phyloP scores from a whole-genome alignment of 2,888 invertebrate genomes.

The Rapana venosa region DNA sequence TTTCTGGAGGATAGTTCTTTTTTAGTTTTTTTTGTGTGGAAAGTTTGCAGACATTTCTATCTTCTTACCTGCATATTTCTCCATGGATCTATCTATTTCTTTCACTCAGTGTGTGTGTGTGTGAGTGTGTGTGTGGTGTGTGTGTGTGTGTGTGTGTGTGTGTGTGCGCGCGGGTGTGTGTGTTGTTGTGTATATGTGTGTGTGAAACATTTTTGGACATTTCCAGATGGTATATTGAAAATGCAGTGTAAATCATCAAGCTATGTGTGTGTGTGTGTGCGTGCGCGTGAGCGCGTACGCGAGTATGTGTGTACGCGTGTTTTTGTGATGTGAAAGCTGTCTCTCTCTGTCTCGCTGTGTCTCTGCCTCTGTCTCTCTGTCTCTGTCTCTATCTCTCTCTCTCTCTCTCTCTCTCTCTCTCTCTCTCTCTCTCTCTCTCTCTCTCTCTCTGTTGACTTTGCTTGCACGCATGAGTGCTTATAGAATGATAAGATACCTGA shows the following conservation, averaged over 20 bases:
- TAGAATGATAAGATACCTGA: too few species aligned
- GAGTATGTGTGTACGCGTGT: not conserved
- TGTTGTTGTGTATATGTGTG: not conserved
- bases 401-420: not conserved
- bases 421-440: slow-evolving; percentile 12
- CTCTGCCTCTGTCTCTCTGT: too few species aligned
- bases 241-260: too few species aligned
- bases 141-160: not conserved
- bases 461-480: too few species aligned
- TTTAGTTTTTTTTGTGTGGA: too few species aligned
- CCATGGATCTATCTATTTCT: not conserved
- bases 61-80: not conserved
- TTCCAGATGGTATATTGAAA: too few species aligned
- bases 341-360: too few species aligned
- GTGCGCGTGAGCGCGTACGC: not conserved
- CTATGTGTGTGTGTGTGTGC: not conserved
- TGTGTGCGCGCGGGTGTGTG: not conserved
- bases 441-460: not conserved
- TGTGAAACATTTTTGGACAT: too few species aligned
- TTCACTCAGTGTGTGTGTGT: not conserved
- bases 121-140: not conserved
- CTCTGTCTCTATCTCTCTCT: not conserved
- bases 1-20: too few species aligned
- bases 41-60: too few species aligned
- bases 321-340: too few species aligned